Percentiles rank a stretch among this genome's conserved stretches.
Evolutionary conservation across 2,888 invertebrate species (phyloP).

Genomic region (Apodemia hepburni): DNA sequence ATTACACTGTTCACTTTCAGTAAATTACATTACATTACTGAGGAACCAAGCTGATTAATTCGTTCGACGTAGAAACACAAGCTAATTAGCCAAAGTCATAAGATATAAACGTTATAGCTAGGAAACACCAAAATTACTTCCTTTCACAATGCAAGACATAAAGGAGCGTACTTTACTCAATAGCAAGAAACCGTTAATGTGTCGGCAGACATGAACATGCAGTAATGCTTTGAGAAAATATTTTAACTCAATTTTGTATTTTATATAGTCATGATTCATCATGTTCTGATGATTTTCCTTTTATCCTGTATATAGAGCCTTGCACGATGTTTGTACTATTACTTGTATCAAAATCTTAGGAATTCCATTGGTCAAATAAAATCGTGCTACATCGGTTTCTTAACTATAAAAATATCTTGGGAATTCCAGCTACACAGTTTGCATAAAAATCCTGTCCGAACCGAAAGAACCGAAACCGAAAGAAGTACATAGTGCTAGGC

Average conservation of each 20-base stretch:
- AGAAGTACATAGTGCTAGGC: too few relatives aligned
- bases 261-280: neutral
- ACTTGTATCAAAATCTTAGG: too few relatives aligned
- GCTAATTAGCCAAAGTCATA: neutral
- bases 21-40: neutral
- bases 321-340: too few relatives aligned
- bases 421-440: too few relatives aligned
- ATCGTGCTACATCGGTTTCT: too few relatives aligned
- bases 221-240: neutral
- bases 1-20: too few relatives aligned
- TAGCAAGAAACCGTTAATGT: neutral
- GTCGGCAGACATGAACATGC: neutral
- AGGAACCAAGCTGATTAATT: neutral
- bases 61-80: neutral
- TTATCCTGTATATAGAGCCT: too few relatives aligned
- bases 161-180: neutral
- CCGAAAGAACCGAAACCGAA: too few relatives aligned
- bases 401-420: too few relatives aligned
- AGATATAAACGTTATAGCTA: neutral
- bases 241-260: neutral
- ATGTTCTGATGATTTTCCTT: neutral
- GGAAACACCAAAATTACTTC: neutral
- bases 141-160: constrained; percentile 2
- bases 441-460: too few relatives aligned
- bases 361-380: too few relatives aligned